A percentile compares a stretch with the other conserved stretches of the same genome.
phyloP scores from a whole-genome alignment of 2,888 invertebrate species.

The Drosophila siamana region DNA sequence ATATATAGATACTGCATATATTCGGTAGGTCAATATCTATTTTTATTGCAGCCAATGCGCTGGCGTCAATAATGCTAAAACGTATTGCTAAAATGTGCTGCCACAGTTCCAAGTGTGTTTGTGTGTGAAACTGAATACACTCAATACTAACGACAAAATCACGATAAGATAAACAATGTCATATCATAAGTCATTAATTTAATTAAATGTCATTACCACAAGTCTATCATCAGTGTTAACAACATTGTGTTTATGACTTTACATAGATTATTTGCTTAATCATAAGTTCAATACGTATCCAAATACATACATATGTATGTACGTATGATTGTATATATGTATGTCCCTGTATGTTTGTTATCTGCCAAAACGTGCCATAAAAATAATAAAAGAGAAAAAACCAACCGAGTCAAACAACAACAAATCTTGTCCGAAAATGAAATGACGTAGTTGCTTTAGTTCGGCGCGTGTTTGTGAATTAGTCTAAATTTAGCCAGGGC shows the following conservation, averaged over 20 bases:
- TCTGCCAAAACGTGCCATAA: constrained; percentile 43
- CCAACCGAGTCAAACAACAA: background rate
- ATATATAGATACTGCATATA: constrained; percentile 1
- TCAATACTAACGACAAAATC: background rate
- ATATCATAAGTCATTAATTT: constrained; percentile 18
- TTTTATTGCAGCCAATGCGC: constrained; percentile 17
- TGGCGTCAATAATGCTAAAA: constrained; percentile 10
- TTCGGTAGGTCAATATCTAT: constrained; percentile 15
- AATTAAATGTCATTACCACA: constrained; percentile 1
- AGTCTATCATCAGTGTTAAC: constrained; percentile 11
- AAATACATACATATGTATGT: background rate
- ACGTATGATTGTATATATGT: constrained; percentile 12
- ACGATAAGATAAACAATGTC: constrained; percentile 22
- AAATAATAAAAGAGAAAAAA: constrained; percentile 29
- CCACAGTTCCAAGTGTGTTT: background rate
- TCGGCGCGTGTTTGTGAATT: constrained; percentile 44
- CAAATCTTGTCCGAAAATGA: constrained; percentile 31
- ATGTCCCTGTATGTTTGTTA: constrained; percentile 34
- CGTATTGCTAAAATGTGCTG: background rate
- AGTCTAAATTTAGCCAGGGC: constrained; percentile 61
- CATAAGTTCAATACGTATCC: background rate
- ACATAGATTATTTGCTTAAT: constrained; percentile 13
- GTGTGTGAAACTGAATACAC: background rate
- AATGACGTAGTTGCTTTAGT: constrained; percentile 48
- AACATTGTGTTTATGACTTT: constrained; percentile 5